Evolutionary conservation across 37 sponge, comb jelly and placozoan genomes (phyloP).

Genomic region (Ephydatia muelleri): DNA sequence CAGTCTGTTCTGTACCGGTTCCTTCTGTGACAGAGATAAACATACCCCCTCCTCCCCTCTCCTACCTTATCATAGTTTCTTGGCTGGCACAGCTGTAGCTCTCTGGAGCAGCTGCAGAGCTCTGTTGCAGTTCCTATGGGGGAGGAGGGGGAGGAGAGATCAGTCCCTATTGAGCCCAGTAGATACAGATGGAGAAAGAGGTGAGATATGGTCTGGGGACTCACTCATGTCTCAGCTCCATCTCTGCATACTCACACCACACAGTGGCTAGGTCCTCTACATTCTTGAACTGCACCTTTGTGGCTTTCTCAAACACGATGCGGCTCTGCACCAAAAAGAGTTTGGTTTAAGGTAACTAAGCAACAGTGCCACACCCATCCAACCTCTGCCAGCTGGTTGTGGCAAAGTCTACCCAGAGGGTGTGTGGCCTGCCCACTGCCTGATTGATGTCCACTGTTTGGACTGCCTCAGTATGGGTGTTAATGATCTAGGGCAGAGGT

Average conservation of each 20-base stretch:
- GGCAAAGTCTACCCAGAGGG: constrained; percentile 92
- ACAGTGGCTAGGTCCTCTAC: constrained; percentile 97
- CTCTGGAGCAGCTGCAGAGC: constrained; percentile 75
- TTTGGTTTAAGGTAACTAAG: too few relatives aligned
- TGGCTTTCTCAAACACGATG: constrained; percentile 92
- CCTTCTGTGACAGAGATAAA: constrained; percentile 38
- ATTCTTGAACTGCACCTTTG: constrained; percentile 70
- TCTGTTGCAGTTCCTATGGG: constrained; percentile 68
- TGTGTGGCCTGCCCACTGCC: constrained; percentile 90
- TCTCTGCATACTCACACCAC: constrained; percentile 96
- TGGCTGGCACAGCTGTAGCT: constrained; percentile 95
- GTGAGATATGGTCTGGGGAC: constrained; percentile 7
- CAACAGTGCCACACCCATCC: neutral
- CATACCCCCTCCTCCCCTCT: too few relatives aligned
- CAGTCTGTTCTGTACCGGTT: constrained; percentile 92
- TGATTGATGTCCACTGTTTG: constrained; percentile 87
- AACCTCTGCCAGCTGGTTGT: constrained; percentile 83
- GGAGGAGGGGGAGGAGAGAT: neutral
- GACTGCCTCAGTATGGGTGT: constrained; percentile 94
- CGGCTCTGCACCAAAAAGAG: constrained; percentile 51
- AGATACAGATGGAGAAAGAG: too few relatives aligned
- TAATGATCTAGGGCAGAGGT: constrained; percentile 55
- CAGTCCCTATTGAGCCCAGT: too few relatives aligned
- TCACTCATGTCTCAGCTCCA: constrained; percentile 97
- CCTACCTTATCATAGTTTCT: constrained; percentile 86